Conservation (phyloP, 2,797 vertebrate genomes). For the Prionace glauca region DNA sequence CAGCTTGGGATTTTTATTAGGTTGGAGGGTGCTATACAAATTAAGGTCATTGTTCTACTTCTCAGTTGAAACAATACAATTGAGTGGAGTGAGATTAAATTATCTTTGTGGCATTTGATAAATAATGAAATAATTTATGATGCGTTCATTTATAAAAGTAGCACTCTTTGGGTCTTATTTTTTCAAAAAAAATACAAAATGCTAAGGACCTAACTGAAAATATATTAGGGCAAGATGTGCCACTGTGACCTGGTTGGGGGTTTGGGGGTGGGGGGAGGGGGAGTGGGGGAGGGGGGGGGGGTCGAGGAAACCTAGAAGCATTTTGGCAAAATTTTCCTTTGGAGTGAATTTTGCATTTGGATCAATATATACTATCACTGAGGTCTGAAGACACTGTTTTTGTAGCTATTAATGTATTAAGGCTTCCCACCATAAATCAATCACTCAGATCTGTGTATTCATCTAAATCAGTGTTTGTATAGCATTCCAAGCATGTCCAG, state of each 20-base stretch:
- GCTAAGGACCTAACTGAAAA: not conserved
- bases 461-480: conserved; percentile 7
- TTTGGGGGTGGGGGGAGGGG: too few relatives aligned
- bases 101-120: not conserved
- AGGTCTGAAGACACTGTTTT: not conserved
- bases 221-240: not conserved
- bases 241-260: not conserved
- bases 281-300: too few relatives aligned
- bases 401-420: not conserved
- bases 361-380: not conserved
- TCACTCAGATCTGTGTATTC: not conserved
- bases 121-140: not conserved
- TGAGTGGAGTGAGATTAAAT: not conserved
- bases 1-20: not conserved
- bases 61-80: not conserved
- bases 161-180: not conserved
- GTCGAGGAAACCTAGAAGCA: not conserved
- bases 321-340: not conserved
- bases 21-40: not conserved
- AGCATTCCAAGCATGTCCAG: not conserved
- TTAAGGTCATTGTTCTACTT: not conserved
- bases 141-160: not conserved
- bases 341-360: not conserved
- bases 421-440: not conserved
- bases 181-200: not conserved